Evolutionary conservation across 2,113 vertebrate species (phyloP), one percentile per base, ranked within the genome.

Genomic region (Anas platyrhynchos): DNA sequence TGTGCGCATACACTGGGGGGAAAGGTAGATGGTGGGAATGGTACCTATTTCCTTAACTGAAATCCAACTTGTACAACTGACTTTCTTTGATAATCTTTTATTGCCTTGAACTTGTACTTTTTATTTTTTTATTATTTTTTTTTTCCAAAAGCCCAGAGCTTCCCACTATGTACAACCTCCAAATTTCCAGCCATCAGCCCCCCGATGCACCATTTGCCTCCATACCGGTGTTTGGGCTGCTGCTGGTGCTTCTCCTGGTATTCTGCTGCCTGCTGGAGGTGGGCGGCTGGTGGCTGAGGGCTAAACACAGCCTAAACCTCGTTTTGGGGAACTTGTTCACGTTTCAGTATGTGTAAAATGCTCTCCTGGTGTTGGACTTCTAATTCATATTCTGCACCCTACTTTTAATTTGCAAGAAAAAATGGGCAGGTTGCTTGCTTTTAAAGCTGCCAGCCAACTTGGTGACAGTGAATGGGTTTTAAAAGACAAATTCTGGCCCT

Each of bases 161-260:
- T 72, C 21, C 32, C 4, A 1, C 66, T 71, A 5, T 36, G 71
- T 62, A 79, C 58, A 88, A 56, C 76, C 56, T 83, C 44, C 41
- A 9, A 16, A 79, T 89, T 80, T 50, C 58, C 77, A 58, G 3
- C 21, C 52, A 75, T 81, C 63, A 13, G 9, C 56, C n/a, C 59
- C 13, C 73, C 41, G 85, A 16, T 11, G 48, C 43, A 1, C 63
- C 83, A 63, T 31, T 41, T 16, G 20, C 63, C 68, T 52, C 61
- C 3, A 4, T 2, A 2, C 8, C 1, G 6, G 3, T 21, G 32
- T 29, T 7, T 84, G 55, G 38, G 32, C 44, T 3, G 1, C 18
- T 13, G 25, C 44, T 27, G 9, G 7, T 8, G 4, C 43, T 16
- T 7, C 22, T 43, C 54, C 32, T 9, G 32, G 9, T 16, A 38